Base-by-base conservation (phyloP, 2,888 invertebrate species). In the Rhaphigaster nebulosa region DNA sequence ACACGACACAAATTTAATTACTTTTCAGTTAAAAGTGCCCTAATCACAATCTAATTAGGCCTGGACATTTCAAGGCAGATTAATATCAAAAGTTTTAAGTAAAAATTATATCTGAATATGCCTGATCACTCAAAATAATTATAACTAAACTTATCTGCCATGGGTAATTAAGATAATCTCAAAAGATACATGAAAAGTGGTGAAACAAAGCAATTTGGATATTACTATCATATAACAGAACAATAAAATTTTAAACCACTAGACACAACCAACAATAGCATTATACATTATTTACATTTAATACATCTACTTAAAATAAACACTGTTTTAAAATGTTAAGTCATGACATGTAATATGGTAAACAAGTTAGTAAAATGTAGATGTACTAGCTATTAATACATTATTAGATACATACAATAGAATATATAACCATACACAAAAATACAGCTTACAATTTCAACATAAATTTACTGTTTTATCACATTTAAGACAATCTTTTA, bases 131-230 rank as follows among this genome's bases (percentile, higher is more conserved):
- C 1, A 76, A 76, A 20, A 38, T 20, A 38, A 76, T 38, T 8
- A 38, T 38, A 76, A 76, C 8, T 23, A 8, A 76, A 76, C 70
- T 76, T 0, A 76, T 34, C 20, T 76, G 3, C 70, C 10, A 23
- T 10, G 20, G 2, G 38, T 38, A 76, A 70, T 70, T 2, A 70
- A 38, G 10, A 60, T 12, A 10, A n/a, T 5, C 34, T 34, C 8
- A 76, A 23, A 76, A 38, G 70, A 10, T 76, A 38, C 38, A 38
- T 76, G 70, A 76, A 76, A 29, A 34, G 65, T 65, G 65, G 65
- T 65, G 65, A 76, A 76, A 76, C 70, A 76, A 38, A 76, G 70
- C 70, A 76, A 76, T 38, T 23, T 76, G 70, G 70, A 76, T 38
- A 76, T 29, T 38, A 29, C 15, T 65, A 0, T 38, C 15, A 38